Evolutionary conservation across 2,888 invertebrate genomes (phyloP), one percentile per base, ranked within the genome.

Genomic region (Hartigia nigra): DNA sequence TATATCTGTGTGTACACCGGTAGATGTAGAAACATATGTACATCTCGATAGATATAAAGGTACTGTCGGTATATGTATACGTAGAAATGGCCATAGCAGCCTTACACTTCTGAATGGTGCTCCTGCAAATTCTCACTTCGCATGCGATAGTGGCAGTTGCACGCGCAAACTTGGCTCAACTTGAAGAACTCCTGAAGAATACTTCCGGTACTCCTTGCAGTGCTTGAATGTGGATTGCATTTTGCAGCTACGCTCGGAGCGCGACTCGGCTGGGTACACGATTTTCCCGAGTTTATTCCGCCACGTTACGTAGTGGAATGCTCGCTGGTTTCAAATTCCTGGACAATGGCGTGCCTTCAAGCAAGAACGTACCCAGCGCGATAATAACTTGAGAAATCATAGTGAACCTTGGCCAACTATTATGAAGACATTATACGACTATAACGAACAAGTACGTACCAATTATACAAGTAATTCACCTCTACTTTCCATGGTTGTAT

Each of bases 131-230:
- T 31, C 31, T 72, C 72, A 72, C 72, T 34, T 31, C 31, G 72
- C 72, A 34, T 72, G 12, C 31, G 34, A 34, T 72, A 31, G 31
- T 32, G 72, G 72, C 12, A 34, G 31, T n/a, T 31, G 31, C 31
- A 32, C 72, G 31, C 72, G 31, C 31, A 31, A 72, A 72, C 31
- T 72, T 31, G 12, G 2, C 72, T 12, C 31, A 72, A 72, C 72
- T 72, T 34, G 72, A 72, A 72, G 72, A 72, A 72, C 31, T 72
- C 72, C 72, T 23, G 72, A 72, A 72, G 72, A 72, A 72, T 72
- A 72, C 72, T 72, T 72, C 72, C 31, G 72, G 31, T 34, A 12
- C 72, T 72, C 72, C 72, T 31, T 34, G 12, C 31, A 34, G 72
- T 34, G 72, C 31, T 14, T 31, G 72, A 34, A 72, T 34, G 72